Evolutionary conservation across 1,140 invertebrate genomes (phyloP).

Genomic region (Trachymyrmex septentrionalis): DNA sequence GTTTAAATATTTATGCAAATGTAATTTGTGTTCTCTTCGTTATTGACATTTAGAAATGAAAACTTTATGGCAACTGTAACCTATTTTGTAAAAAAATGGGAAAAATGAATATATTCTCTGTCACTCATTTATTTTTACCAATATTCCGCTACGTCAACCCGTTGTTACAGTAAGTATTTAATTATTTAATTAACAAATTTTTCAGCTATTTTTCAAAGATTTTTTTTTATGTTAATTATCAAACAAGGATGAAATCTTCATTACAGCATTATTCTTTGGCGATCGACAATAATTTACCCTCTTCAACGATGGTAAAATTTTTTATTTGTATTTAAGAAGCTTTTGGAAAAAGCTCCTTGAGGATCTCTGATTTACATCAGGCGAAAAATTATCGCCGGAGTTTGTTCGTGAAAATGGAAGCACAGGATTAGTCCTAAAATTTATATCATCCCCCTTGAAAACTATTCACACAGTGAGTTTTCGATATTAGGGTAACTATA

Average conservation of each 20-base stretch:
- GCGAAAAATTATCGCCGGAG: conserved; percentile 71
- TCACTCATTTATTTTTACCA: no score
- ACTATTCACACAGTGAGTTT: conserved; percentile 75
- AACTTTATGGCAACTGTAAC: no score
- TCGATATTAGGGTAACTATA: conserved; percentile 77
- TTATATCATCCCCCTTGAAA: conserved; percentile 64
- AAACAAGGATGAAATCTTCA: conserved; percentile 3
- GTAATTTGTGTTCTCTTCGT: neutral
- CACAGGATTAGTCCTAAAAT: conserved; percentile 64
- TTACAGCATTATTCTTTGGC: neutral
- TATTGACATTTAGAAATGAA: neutral
- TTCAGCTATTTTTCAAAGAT: neutral
- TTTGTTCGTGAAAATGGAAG: conserved; percentile 45
- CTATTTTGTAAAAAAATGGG: no score
- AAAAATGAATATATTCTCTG: no score
- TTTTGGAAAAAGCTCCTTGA: conserved; percentile 34
- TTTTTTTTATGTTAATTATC: neutral
- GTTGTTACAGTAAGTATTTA: no score
- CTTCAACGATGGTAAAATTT: conserved; percentile 23
- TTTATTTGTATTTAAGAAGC: conserved; percentile 54
- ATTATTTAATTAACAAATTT: neutral
- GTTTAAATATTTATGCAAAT: neutral
- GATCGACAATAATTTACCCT: neutral
- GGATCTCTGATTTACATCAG: conserved; percentile 67
- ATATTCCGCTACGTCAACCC: no score